Base-by-base conservation (phyloP, 2,113 vertebrate species). In the Sisor rabdophorus region DNA sequence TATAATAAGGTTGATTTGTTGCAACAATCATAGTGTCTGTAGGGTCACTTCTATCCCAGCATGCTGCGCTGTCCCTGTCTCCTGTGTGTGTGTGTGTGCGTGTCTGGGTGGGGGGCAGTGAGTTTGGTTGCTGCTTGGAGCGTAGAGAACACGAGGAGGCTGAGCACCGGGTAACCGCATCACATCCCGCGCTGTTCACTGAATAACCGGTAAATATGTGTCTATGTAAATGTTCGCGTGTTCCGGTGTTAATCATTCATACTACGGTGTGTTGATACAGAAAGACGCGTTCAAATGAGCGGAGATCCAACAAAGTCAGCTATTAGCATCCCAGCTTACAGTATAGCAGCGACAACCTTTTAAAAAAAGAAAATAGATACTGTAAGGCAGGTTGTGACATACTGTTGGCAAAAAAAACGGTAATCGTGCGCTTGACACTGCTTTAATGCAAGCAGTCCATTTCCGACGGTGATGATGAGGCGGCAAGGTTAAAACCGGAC, bases 171-270 rank as follows among this genome's bases (percentile, higher is more conserved):
- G 58, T 52, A 74, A 50, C 44, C 58, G 58, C 72, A 74, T 63
- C 58, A 26, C 71, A 74, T 28, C 56, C 40, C 40, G 28, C 40
- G 40, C 24, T 3, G 10, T 50, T 20, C 7, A 61, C 17, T 15
- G 72, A 61, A 61, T 48, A 61, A 71, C 55, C 68, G 75, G 75
- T 78, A 69, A 40, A 77, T 77, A 72, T 69, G 47, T 26, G 47
- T 2, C 20, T 6, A 44, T 44, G 40, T 44, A 44, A 44, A 44
- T 44, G 8, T 9, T 44, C 40, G 5, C 40, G 9, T 44, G 40
- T 71, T 58, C 13, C 53, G 52, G 30, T 69, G 30, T 44, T 72
- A 58, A 44, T n/a, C 11, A 19, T 56, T 56, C 20, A 13, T 19
- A 1, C 20, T 5, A 53, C 53, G 0, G 12, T 24, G 3, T 58